These are phyloP conservation scores for Scomber scombrus DNA, from an alignment of 2,113 vertebrate species.

Conservation along the genomic window DNA sequence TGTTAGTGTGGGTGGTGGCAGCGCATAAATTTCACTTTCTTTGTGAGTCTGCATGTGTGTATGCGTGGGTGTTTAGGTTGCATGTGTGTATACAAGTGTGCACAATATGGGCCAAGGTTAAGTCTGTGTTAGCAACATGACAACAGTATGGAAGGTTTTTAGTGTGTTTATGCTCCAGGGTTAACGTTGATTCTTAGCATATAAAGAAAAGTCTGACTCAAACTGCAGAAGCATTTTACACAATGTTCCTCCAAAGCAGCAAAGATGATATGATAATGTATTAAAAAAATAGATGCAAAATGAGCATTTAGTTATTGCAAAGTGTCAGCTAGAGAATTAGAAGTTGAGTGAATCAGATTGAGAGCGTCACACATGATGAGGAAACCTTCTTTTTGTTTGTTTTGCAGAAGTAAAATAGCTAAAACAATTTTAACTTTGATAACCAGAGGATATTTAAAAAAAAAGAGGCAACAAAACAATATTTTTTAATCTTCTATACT, in stretches of 20 bases:
- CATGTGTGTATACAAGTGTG: background rate
- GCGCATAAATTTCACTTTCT: constrained; percentile 20
- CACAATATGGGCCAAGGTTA: background rate
- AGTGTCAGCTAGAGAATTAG: too few relatives aligned
- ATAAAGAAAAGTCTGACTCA: background rate
- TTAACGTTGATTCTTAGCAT: constrained; percentile 7
- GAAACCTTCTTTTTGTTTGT: too few relatives aligned
- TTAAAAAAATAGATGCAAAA: too few relatives aligned
- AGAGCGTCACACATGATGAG: too few relatives aligned
- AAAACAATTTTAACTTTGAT: background rate
- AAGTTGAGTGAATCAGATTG: background rate
- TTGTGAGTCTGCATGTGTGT: constrained; percentile 15
- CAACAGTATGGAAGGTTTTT: background rate
- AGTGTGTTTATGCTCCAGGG: constrained; percentile 6
- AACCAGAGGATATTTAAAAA: background rate
- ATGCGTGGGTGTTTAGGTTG: too few relatives aligned
- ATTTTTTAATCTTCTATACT: background rate
- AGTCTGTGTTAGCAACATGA: constrained; percentile 15
- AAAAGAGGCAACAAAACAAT: background rate
- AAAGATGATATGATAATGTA: too few relatives aligned
- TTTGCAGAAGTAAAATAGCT: too few relatives aligned
- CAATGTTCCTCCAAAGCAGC: background rate
- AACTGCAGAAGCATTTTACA: background rate
- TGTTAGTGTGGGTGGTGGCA: constrained; percentile 3
- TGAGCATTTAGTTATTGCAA: too few relatives aligned